Conservation (phyloP, 2,113 vertebrate genomes). For the Chloropsis hardwickii region DNA sequence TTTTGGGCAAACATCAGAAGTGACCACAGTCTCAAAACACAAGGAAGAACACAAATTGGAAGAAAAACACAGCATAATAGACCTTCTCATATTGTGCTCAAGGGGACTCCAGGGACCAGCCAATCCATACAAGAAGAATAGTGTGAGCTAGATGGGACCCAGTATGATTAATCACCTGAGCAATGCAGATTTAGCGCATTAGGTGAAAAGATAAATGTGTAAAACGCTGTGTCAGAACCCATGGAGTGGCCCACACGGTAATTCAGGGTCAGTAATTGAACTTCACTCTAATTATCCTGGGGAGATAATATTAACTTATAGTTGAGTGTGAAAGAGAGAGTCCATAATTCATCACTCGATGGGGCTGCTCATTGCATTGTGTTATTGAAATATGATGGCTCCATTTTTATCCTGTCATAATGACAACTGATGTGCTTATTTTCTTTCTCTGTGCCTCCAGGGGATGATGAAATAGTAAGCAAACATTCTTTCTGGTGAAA, state of each 20-base stretch:
- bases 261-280: conserved; percentile 96
- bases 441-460: conserved; percentile 85
- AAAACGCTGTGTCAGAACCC: conserved; percentile 86
- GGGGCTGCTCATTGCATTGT: conserved; percentile 85
- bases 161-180: conserved; percentile 89
- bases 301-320: conserved; percentile 98
- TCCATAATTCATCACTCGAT: conserved; percentile 90
- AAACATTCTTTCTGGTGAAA: conserved; percentile 89
- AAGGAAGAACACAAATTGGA: conserved; percentile 82
- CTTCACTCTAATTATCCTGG: conserved; percentile 96
- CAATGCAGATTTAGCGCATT: conserved; percentile 89
- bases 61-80: conserved; percentile 81
- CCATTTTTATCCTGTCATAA: conserved; percentile 99
- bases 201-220: conserved; percentile 94
- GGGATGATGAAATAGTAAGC: conserved; percentile 97
- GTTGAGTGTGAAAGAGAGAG: conserved; percentile 82
- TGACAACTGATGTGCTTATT: conserved; percentile 99
- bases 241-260: conserved; percentile 81
- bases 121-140: conserved; percentile 86
- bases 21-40: conserved; percentile 73
- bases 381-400: conserved; percentile 99
- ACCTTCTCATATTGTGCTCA: conserved; percentile 82
- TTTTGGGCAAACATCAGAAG: conserved; percentile 19
- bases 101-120: conserved; percentile 87
- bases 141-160: conserved; percentile 72